Evolutionary conservation across 2,797 vertebrate genomes (phyloP).

Genomic region (Hephaestus fuliginosus): DNA sequence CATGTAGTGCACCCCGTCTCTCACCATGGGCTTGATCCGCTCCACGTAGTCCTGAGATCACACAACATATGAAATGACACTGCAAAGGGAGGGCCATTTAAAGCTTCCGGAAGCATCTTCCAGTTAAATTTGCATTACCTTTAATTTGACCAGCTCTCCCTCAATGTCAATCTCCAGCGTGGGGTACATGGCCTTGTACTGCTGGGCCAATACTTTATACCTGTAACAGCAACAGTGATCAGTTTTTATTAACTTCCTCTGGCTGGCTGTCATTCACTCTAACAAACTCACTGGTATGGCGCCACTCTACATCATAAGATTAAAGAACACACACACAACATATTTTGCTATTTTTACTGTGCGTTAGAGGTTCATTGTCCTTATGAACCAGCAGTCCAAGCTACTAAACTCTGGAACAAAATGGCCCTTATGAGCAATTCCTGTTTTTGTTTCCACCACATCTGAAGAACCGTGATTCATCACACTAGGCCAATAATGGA

Average conservation of each 20-base stretch:
- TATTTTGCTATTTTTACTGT: background rate
- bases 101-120: background rate
- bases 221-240: conserved; percentile 78
- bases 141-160: conserved; percentile 92
- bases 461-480: background rate
- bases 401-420: background rate
- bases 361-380: background rate
- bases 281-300: background rate
- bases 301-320: background rate
- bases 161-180: conserved; percentile 94
- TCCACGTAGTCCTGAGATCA: conserved; percentile 89
- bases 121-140: conserved; percentile 81
- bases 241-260: background rate
- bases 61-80: background rate
- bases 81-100: background rate
- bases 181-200: conserved; percentile 97
- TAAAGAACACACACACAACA: background rate
- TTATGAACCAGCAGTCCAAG: background rate
- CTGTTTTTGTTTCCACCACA: background rate
- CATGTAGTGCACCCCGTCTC: conserved; percentile 97
- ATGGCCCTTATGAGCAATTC: too few relatives aligned
- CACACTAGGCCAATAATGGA: background rate
- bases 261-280: background rate
- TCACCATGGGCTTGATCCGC: conserved; percentile 96
- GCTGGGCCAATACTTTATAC: conserved; percentile 94